Conservation (phyloP, 1,140 invertebrate genomes). For the Aphelenchoides fujianensis region DNA sequence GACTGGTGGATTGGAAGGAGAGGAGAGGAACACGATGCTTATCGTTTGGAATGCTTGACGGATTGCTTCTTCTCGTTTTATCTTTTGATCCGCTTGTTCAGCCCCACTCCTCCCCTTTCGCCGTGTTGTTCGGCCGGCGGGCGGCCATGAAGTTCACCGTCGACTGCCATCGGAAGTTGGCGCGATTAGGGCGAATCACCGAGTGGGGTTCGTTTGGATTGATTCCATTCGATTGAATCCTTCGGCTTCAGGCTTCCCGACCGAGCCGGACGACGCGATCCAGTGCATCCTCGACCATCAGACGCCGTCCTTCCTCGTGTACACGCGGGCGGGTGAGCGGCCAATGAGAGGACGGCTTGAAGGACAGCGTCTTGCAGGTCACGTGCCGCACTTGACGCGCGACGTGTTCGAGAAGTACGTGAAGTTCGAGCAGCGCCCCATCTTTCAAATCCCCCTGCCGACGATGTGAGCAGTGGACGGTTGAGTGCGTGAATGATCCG, state of each 20-base stretch:
- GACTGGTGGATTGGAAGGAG: too few relatives aligned
- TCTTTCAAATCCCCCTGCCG: slow-evolving; percentile 19
- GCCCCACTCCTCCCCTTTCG: too few relatives aligned
- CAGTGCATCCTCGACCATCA: slow-evolving; percentile 23
- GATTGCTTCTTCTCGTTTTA: background rate
- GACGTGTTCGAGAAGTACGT: slow-evolving; percentile 19
- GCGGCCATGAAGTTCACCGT: slow-evolving; percentile 19
- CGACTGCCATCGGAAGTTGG: slow-evolving; percentile 16
- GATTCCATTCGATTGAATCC: too few relatives aligned
- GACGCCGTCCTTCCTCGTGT: slow-evolving; percentile 26
- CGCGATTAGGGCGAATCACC: slow-evolving; percentile 13
- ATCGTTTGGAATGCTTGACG: background rate
- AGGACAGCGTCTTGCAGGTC: too few relatives aligned
- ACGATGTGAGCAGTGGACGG: slow-evolving; percentile 17
- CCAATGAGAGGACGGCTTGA: too few relatives aligned
- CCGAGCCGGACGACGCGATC: slow-evolving; percentile 16
- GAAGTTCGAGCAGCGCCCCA: slow-evolving; percentile 25
- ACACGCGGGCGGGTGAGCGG: slow-evolving; percentile 28
- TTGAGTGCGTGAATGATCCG: background rate
- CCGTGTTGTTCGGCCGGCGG: too few relatives aligned
- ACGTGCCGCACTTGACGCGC: slow-evolving; percentile 36
- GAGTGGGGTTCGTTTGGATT: too few relatives aligned
- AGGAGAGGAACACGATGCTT: background rate
- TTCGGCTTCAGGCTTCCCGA: too few relatives aligned
- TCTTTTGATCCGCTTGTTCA: background rate